Percentiles rank a stretch among this genome's conserved stretches.
These are phyloP conservation scores for Callosobruchus maculatus DNA, from an alignment of 2,888 invertebrate genomes.

Conservation along the genomic window DNA sequence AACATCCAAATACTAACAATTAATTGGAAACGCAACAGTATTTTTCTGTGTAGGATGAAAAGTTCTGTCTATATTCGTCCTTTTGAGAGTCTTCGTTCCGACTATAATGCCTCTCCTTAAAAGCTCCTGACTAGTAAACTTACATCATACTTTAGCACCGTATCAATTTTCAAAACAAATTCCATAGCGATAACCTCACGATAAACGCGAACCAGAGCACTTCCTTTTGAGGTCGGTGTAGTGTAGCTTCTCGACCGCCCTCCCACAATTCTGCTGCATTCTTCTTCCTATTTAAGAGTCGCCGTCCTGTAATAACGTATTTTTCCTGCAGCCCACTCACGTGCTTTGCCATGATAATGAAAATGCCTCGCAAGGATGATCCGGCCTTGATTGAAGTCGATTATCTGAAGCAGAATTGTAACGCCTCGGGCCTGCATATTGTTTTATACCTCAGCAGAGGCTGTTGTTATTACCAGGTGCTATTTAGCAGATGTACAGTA, in stretches of 20 bases:
- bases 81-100: too few relatives aligned
- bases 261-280: not conserved
- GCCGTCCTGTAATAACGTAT: not conserved
- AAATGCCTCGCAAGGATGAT: not conserved
- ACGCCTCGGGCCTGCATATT: not conserved
- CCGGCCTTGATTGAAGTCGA: not conserved
- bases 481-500: not conserved
- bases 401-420: not conserved
- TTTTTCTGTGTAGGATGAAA: too few relatives aligned
- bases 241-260: not conserved
- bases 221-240: not conserved
- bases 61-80: too few relatives aligned
- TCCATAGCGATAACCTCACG: not conserved
- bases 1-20: too few relatives aligned
- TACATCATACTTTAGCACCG: too few relatives aligned
- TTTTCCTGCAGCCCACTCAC: not conserved
- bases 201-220: not conserved
- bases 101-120: too few relatives aligned
- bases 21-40: too few relatives aligned
- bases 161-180: not conserved
- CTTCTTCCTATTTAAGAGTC: not conserved
- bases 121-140: too few relatives aligned
- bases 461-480: not conserved
- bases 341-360: not conserved
- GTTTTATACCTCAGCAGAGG: not conserved